A percentile compares a stretch with the other conserved stretches of the same genome.
These are phyloP conservation scores for Blastomussa wellsi DNA, from an alignment of 92 coral and sea anemone species.

Conservation along the genomic window DNA sequence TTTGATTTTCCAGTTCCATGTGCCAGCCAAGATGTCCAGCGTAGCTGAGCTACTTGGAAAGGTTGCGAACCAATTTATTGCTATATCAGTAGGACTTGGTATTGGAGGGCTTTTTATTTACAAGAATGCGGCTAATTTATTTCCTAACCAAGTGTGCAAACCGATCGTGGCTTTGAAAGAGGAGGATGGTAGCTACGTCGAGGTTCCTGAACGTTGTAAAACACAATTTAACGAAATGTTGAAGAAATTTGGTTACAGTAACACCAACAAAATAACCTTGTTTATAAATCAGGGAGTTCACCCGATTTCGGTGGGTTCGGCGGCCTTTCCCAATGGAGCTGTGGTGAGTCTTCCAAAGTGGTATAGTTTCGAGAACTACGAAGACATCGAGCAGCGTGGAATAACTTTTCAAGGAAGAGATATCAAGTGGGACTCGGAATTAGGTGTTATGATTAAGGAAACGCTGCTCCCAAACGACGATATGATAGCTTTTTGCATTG, in stretches of 20 bases:
- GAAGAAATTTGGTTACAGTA: constrained; percentile 56
- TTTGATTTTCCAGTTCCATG: constrained; percentile 3
- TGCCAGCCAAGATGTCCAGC: constrained; percentile 24
- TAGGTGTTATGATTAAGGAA: constrained; percentile 75
- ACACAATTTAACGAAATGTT: constrained; percentile 70
- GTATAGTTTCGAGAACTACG: constrained; percentile 61
- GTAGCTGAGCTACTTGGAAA: constrained; percentile 71
- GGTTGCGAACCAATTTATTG: constrained; percentile 68
- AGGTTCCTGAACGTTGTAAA: constrained; percentile 63
- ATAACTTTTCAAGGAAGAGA: constrained; percentile 76
- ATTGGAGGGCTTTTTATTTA: constrained; percentile 74
- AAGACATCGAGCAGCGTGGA: constrained; percentile 75
- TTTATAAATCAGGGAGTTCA: constrained; percentile 78
- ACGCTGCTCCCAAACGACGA: constrained; percentile 69
- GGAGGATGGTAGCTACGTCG: constrained; percentile 32
- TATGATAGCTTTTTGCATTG: constrained; percentile 78
- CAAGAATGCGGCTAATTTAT: constrained; percentile 67
- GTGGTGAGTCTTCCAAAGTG: constrained; percentile 81
- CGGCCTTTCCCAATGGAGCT: constrained; percentile 74
- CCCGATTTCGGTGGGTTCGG: constrained; percentile 74
- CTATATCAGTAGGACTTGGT: constrained; percentile 82
- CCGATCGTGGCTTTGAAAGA: constrained; percentile 35
- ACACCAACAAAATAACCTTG: constrained; percentile 58
- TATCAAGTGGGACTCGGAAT: constrained; percentile 83
- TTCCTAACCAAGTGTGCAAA: constrained; percentile 69